phyloP scores from a whole-genome alignment of 2,888 invertebrate species.

The Rhagonycha lutea region DNA sequence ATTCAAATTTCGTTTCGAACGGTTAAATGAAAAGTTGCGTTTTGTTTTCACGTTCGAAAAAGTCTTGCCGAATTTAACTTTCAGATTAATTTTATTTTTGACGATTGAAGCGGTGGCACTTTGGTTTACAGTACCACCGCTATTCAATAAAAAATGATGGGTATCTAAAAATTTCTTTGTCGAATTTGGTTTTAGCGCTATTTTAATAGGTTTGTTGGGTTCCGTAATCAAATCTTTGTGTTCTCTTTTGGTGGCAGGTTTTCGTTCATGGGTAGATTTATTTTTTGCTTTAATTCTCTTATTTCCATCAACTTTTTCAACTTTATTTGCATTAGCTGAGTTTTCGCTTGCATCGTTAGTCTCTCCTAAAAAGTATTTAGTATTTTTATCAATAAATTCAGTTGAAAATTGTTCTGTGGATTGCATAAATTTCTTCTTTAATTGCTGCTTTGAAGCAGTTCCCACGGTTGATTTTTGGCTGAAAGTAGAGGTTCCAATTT shows the following conservation, averaged over 20 bases:
- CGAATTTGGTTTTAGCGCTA: slow-evolving; percentile 1
- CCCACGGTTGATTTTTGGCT: background rate
- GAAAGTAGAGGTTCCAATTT: background rate
- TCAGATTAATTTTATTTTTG: background rate
- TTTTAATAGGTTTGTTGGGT: background rate
- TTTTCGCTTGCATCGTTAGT: background rate
- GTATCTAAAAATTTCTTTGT: background rate
- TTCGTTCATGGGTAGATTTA: background rate
- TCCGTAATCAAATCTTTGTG: background rate
- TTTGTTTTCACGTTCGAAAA: background rate
- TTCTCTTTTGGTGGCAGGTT: background rate
- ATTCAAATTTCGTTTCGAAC: background rate
- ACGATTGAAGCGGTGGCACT: slow-evolving; percentile 34
- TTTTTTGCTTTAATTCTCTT: background rate
- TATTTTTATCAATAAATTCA: slow-evolving; percentile 3
- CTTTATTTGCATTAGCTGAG: background rate
- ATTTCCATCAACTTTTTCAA: background rate
- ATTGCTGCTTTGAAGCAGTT: background rate
- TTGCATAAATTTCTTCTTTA: background rate
- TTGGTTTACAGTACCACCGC: slow-evolving; percentile 37
- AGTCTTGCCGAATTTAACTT: background rate
- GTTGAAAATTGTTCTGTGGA: background rate
- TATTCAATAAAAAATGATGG: slow-evolving; percentile 24
- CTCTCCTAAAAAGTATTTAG: slow-evolving; percentile 2
- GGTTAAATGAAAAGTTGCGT: background rate